Evolutionary conservation across 2,888 invertebrate genomes (phyloP).

Genomic region (Colletes collaris): DNA sequence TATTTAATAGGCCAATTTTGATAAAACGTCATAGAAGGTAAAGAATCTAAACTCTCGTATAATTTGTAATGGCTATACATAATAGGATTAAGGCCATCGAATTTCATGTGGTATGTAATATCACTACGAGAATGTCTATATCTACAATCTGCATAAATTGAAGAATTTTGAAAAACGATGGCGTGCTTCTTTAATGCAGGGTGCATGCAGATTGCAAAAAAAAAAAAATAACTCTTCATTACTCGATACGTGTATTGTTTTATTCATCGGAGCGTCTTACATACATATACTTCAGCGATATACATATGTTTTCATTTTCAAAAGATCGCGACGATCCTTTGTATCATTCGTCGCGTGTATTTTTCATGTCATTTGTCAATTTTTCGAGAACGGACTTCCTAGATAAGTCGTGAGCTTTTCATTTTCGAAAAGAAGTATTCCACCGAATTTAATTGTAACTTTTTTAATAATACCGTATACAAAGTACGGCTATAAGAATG

Average conservation of each 20-base stretch:
- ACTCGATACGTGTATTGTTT: constrained; percentile 32
- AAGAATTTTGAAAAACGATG: constrained; percentile 26
- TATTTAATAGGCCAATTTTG: constrained; percentile 79
- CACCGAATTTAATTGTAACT: constrained; percentile 18
- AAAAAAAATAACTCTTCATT: constrained; percentile 25
- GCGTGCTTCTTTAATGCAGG: constrained; percentile 48
- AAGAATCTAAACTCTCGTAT: constrained; percentile 66
- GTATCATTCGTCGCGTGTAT: background rate
- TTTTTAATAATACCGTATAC: constrained; percentile 43
- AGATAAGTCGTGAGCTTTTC: constrained; percentile 10
- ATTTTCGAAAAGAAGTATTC: constrained; percentile 5
- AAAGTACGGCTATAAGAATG: constrained; percentile 44
- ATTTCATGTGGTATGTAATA: constrained; percentile 57
- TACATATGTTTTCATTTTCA: constrained; percentile 2
- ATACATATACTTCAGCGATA: background rate
- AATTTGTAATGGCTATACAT: constrained; percentile 70
- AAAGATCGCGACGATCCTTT: background rate
- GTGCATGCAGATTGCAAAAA: constrained; percentile 51
- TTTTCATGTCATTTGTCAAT: background rate
- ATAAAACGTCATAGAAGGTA: constrained; percentile 72
- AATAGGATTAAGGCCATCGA: constrained; percentile 63
- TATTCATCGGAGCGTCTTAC: constrained; percentile 17
- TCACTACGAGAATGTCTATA: constrained; percentile 49
- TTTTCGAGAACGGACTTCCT: constrained; percentile 11
- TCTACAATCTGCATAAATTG: constrained; percentile 39